Conservation (phyloP, 2,888 invertebrate genomes). For the Gymnocheta viridis region DNA sequence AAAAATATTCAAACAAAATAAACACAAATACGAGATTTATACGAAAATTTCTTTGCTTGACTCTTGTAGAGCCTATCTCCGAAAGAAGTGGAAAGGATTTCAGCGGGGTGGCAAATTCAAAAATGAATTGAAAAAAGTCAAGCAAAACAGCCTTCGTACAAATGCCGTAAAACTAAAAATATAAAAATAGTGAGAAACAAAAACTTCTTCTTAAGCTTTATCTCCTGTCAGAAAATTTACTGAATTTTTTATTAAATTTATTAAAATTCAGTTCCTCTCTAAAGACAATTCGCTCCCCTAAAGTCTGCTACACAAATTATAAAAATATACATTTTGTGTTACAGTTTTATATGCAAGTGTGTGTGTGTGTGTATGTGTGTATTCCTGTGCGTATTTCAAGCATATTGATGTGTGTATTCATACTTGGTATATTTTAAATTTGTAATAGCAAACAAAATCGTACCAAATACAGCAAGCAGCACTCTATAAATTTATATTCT, state of each 20-base stretch:
- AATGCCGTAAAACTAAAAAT: too few species aligned
- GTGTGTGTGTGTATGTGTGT: not conserved
- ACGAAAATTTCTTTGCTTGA: too few species aligned
- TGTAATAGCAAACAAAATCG: slow-evolving; percentile 24
- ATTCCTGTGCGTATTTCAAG: not conserved
- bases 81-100: too few species aligned
- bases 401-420: too few species aligned
- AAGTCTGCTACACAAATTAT: not conserved
- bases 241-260: not conserved
- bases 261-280: not conserved
- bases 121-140: not conserved
- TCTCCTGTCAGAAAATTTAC: not conserved
- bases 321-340: slow-evolving; percentile 5
- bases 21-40: too few species aligned
- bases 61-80: too few species aligned
- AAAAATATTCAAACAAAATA: not conserved
- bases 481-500: not conserved
- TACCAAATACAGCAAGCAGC: not conserved
- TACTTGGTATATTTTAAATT: too few species aligned
- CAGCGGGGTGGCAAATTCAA: not conserved
- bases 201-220: not conserved
- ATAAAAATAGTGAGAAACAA: not conserved
- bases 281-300: not conserved
- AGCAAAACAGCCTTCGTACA: too few species aligned
- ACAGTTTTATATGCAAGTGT: not conserved